Evolutionary conservation across 1,140 invertebrate species (phyloP), one percentile per base, ranked within the genome.

Genomic region (Dendrolimus punctatus): DNA sequence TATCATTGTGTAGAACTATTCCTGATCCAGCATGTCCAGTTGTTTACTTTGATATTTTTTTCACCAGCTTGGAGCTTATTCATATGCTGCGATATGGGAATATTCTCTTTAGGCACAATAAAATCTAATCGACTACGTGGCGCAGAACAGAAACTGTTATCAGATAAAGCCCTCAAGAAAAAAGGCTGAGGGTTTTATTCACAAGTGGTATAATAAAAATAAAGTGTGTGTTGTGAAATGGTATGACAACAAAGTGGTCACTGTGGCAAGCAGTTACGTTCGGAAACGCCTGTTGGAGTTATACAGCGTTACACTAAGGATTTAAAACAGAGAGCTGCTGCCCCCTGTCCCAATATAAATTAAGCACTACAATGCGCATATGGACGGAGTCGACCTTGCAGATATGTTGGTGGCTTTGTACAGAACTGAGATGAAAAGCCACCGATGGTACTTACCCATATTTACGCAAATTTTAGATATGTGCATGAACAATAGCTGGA

Each of bases 51-150:
- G 60, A 66, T 6, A 66, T 6, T 66, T 60, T n/a, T 57, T 63
- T 62, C 41, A 64, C 60, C 7, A 44, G 39, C 23, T 23, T 64
- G 39, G 56, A 67, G 39, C 46, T 62, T 6, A 55, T 69, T 23
- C 43, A 57, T 46, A 38, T 53, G 0, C 47, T 71, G 4, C 49
- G 58, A 57, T 39, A 65, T 43, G 41, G 52, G 58, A 8, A 69
- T 72, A 58, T 69, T 69, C 10, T 53, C 51, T 7, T 60, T 67
- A 46, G 69, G 66, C 0, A 68, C 66, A 23, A 61, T 69, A 10
- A 58, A 60, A 8, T 39, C 46, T 6, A 67, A 73, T 55, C 8
- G 64, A 61, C 47, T 68, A 41, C 51, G 59, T 10, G 58, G 58
- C 9, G 58, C 55, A 44, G 53, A 62, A 55, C 8, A 58, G 6